Conservation (phyloP, 2,888 invertebrate genomes). For the Thymelicus sylvestris region DNA sequence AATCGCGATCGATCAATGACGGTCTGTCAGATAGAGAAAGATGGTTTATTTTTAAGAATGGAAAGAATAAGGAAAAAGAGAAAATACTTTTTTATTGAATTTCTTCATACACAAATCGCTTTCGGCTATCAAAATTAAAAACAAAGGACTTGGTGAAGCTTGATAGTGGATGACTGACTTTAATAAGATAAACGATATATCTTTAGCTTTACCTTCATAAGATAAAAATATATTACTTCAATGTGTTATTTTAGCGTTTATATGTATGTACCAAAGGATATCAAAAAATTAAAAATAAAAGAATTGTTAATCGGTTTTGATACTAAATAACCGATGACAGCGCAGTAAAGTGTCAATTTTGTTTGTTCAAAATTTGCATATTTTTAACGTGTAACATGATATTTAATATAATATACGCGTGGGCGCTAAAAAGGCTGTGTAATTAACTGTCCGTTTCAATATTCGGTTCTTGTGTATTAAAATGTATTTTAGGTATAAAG, state of each 20-base stretch:
- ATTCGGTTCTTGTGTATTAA: not conserved
- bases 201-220: too few species aligned
- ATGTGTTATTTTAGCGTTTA: not conserved
- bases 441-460: not conserved
- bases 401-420: slow-evolving; percentile 22
- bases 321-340: slow-evolving; percentile 24
- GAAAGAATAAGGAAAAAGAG: too few species aligned
- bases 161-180: too few species aligned
- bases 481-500: too few species aligned
- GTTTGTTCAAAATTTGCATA: slow-evolving; percentile 41
- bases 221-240: too few species aligned
- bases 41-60: not conserved
- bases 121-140: too few species aligned
- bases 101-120: too few species aligned
- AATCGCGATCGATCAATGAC: slow-evolving; percentile 34
- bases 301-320: not conserved
- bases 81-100: too few species aligned
- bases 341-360: slow-evolving; percentile 28
- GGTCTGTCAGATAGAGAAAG: slow-evolving; percentile 13
- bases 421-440: slow-evolving; percentile 4
- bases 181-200: too few species aligned
- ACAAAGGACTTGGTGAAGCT: too few species aligned
- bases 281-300: too few species aligned
- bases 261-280: not conserved
- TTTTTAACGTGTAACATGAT: slow-evolving; percentile 42